Base-by-base conservation (phyloP, 2,888 invertebrate species). In the Agonopterix arenella region DNA sequence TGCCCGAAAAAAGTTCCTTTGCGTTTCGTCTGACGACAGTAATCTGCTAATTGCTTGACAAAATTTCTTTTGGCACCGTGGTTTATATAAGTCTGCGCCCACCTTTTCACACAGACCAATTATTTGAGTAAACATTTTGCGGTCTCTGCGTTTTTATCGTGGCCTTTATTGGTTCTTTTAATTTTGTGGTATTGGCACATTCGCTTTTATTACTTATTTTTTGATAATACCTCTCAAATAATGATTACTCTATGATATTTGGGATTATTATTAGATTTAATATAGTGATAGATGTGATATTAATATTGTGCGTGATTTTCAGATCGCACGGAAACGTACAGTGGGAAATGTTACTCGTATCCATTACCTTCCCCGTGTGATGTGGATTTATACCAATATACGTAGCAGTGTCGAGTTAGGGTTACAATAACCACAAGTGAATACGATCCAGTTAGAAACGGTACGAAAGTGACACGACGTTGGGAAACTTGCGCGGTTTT, bases 361-460 rank as follows among this genome's bases (percentile, higher is more conserved):
- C 76, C 60, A 75, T 84, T 84, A 81, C 83, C 78, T 84, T 82
- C 80, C 83, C 76, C 73, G 72, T 84, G 82, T 76, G 75, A 80
- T 81, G 77, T 76, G 74, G 73, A 70, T 79, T 78, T 74, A 71
- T 73, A 73, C 70, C 66, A 73, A 74, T 52, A 47, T 70, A 73
- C 28, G 28, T 28, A 28, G 70, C 65, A 81, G 83, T 82, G 83
- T 73, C 73, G 73, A 78, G 81, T 81, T 84, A 74, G 78, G 80
- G 69, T 85, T 84, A 84, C 84, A 75, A 72, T 73, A 79, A 88
- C 88, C 88, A 79, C 88, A 86, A 83, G 81, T 81, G 80, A 79
- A 84, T 80, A 70, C 77, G 82, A 84, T 84, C 73, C 68, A 70
- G 66, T 72, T 68, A 71, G 74, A 70, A 75, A 80, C 79, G 66